These are phyloP conservation scores for Osmoderma eremita DNA, from an alignment of 2,888 invertebrate genomes.

Conservation along the genomic window DNA sequence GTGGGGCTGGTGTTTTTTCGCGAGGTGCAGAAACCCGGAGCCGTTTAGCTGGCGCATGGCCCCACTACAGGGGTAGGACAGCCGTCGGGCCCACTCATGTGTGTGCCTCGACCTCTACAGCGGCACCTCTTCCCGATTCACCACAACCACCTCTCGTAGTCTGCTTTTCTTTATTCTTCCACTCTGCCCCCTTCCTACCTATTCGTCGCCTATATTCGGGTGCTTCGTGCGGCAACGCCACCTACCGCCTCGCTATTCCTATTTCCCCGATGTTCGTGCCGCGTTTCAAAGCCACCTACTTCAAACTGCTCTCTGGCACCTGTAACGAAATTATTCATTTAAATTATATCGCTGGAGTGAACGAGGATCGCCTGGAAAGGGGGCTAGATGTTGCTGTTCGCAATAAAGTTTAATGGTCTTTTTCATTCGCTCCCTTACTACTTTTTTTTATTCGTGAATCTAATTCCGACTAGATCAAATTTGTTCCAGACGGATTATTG, in stretches of 20 bases:
- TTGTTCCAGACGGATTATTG: too few relatives aligned
- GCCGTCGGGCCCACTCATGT: constrained; percentile 49
- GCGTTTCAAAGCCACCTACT: background rate
- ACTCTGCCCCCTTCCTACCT: background rate
- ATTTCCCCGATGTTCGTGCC: background rate
- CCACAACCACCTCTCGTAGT: constrained; percentile 6
- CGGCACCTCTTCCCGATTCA: constrained; percentile 19
- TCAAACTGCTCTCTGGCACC: constrained; percentile 8
- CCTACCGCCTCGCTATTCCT: background rate
- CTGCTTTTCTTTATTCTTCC: background rate
- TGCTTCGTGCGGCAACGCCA: background rate
- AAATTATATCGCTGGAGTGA: background rate
- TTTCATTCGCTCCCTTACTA: too few relatives aligned
- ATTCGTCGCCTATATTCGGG: background rate
- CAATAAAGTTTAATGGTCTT: too few relatives aligned
- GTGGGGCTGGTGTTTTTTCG: constrained; percentile 52
- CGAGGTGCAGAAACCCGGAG: constrained; percentile 70
- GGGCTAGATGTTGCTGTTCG: too few relatives aligned
- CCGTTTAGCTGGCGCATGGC: constrained; percentile 71
- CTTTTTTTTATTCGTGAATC: too few relatives aligned
- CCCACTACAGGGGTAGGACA: constrained; percentile 56
- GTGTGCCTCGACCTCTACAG: constrained; percentile 44
- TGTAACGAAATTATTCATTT: constrained; percentile 25
- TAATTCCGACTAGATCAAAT: too few relatives aligned
- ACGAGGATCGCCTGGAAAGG: too few relatives aligned